A percentile compares a stretch with the other conserved stretches of the same genome.
Evolutionary conservation across 2,113 vertebrate species (phyloP).

Genomic region (Suncus etruscus): DNA sequence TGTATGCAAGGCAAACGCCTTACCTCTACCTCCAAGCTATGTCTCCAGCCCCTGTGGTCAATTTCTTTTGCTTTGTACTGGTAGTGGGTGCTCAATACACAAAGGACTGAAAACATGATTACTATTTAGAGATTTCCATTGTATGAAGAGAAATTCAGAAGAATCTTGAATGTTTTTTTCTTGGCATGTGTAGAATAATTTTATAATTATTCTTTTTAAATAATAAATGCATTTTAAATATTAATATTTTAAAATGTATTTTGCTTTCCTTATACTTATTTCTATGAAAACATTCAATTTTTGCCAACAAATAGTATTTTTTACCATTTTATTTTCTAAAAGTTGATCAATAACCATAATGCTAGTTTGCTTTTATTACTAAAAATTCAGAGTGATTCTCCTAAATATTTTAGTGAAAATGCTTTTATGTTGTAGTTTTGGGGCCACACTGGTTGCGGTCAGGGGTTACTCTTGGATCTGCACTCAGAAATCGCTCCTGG

Average conservation of each 20-base stretch:
- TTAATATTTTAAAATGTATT: constrained; percentile 44
- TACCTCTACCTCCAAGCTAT: no score
- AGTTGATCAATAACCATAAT: neutral
- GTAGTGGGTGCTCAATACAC: constrained; percentile 14
- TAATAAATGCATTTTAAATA: constrained; percentile 2
- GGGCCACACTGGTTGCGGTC: no score
- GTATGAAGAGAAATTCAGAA: constrained; percentile 45
- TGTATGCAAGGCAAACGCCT: no score
- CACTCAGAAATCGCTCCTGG: no score
- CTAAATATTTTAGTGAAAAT: neutral
- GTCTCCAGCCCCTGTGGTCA: neutral
- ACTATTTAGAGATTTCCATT: constrained; percentile 69
- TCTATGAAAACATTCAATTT: constrained; percentile 42
- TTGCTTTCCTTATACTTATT: constrained; percentile 54
- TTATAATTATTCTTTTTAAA: constrained; percentile 46
- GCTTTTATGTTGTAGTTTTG: no score
- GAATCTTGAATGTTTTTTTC: constrained; percentile 17
- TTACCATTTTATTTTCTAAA: neutral
- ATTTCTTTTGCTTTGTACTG: constrained; percentile 49
- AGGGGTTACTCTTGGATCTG: no score
- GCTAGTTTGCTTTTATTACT: constrained; percentile 37
- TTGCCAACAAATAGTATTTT: neutral
- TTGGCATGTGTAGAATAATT: neutral
- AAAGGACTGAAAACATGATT: constrained; percentile 50
- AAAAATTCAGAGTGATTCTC: constrained; percentile 30